Conservation (phyloP, 1,140 invertebrate species). For the Lordiphosa collinella region DNA sequence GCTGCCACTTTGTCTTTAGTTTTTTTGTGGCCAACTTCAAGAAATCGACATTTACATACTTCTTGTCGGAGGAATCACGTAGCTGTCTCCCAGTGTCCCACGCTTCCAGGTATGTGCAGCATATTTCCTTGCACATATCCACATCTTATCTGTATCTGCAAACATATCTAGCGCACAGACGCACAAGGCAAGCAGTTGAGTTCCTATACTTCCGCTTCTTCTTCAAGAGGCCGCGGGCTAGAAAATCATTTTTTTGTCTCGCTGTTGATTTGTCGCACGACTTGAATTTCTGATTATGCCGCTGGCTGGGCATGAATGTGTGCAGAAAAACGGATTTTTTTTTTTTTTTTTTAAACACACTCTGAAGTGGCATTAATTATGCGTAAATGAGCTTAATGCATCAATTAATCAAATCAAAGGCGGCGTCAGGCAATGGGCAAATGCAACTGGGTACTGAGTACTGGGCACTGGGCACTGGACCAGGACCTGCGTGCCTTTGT, state of each 20-base stretch:
- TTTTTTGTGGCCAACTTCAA: conserved; percentile 45
- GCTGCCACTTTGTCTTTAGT: conserved; percentile 54
- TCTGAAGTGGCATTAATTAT: conserved; percentile 70
- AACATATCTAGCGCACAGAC: conserved; percentile 42
- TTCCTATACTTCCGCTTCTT: conserved; percentile 68
- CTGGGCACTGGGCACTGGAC: too few species aligned
- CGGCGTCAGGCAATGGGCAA: conserved; percentile 30
- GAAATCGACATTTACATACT: conserved; percentile 55
- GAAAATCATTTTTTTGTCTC: conserved; percentile 55
- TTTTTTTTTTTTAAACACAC: conserved; percentile 30
- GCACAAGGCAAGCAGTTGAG: conserved; percentile 52
- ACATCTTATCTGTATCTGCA: conserved; percentile 62
- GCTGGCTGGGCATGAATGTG: conserved; percentile 34
- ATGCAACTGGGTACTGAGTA: neutral
- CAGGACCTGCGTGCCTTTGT: conserved; percentile 48
- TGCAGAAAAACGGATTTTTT: conserved; percentile 37
- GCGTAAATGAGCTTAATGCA: conserved; percentile 76
- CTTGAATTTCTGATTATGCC: conserved; percentile 70
- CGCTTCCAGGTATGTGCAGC: conserved; percentile 48
- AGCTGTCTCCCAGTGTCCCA: conserved; percentile 25
- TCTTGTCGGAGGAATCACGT: conserved; percentile 48
- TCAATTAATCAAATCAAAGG: conserved; percentile 76
- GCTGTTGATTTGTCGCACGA: conserved; percentile 66
- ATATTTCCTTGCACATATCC: conserved; percentile 47
- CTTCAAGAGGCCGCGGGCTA: conserved; percentile 39